Percentiles rank a stretch among this genome's conserved stretches.
Evolutionary conservation across 2,888 invertebrate species (phyloP).

Genomic region (Seira ritae): DNA sequence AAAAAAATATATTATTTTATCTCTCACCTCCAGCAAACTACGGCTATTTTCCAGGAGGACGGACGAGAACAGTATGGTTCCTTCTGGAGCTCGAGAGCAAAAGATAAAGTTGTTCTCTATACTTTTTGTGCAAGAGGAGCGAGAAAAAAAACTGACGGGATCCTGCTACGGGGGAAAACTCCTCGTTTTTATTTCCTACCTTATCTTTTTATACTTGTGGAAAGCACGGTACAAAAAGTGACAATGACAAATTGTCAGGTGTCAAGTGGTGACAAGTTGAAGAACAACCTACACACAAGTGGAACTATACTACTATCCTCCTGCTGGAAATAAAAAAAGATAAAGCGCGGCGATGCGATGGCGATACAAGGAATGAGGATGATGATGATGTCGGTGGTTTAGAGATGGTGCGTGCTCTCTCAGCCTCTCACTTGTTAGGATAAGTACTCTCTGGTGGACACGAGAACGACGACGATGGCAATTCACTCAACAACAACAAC

Average conservation of each 20-base stretch:
- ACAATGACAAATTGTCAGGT: slow-evolving; percentile 60
- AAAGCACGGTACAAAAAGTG: slow-evolving; percentile 27
- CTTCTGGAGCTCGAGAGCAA: not conserved
- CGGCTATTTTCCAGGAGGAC: not conserved
- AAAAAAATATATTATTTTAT: no score
- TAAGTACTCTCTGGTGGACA: slow-evolving; percentile 29
- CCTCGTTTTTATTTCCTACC: not conserved
- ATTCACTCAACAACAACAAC: no score
- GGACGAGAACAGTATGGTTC: not conserved
- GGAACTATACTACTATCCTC: not conserved
- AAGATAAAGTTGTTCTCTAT: not conserved
- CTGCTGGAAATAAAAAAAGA: not conserved
- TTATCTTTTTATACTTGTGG: not conserved
- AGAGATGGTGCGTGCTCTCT: slow-evolving; percentile 20
- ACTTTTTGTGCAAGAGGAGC: not conserved
- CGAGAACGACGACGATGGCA: not conserved
- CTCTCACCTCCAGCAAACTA: not conserved
- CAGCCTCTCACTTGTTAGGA: slow-evolving; percentile 9
- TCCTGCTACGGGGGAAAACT: no score
- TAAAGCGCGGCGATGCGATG: not conserved
- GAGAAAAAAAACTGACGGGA: not conserved
- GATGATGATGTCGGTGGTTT: not conserved
- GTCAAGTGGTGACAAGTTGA: slow-evolving; percentile 50
- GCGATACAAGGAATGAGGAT: not conserved
- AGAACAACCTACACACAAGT: not conserved